Evolutionary conservation across 2,888 invertebrate species (phyloP).

Genomic region (Halictus ligatus): DNA sequence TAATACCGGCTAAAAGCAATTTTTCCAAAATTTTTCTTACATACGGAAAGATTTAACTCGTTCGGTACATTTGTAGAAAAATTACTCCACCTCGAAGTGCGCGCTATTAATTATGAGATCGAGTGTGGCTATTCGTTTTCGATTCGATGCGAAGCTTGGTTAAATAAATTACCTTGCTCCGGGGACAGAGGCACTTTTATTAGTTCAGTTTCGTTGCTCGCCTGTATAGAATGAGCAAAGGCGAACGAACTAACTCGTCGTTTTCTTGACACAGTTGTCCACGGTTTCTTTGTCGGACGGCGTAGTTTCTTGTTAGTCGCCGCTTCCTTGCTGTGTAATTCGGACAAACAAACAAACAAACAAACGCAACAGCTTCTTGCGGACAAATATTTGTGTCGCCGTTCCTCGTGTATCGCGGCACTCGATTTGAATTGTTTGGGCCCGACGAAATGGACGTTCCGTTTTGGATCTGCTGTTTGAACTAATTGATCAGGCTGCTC

Average conservation of each 20-base stretch:
- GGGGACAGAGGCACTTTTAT: not conserved
- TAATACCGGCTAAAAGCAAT: too few relatives aligned
- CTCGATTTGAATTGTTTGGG: not conserved
- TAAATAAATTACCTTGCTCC: not conserved
- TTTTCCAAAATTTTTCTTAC: too few relatives aligned
- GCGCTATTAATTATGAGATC: not conserved
- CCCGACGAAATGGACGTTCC: not conserved
- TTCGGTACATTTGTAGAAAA: not conserved
- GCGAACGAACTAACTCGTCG: constrained; percentile 6
- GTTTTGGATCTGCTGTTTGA: not conserved
- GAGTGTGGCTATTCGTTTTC: not conserved
- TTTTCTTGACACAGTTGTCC: constrained; percentile 32
- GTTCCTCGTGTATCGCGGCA: not conserved
- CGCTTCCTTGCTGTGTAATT: not conserved
- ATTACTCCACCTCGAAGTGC: not conserved
- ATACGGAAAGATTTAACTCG: not conserved
- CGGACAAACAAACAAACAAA: constrained; percentile 1
- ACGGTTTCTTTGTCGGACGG: constrained; percentile 7
- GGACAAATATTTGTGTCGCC: not conserved
- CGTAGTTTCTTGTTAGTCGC: not conserved
- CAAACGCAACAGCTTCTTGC: not conserved
- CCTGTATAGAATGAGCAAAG: not conserved
- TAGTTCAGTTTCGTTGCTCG: not conserved
- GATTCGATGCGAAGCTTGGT: not conserved
- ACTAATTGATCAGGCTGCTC: not conserved